These are phyloP conservation scores for Sycophila sp. DNA, from an alignment of 1,140 invertebrate species.

Conservation along the genomic window DNA sequence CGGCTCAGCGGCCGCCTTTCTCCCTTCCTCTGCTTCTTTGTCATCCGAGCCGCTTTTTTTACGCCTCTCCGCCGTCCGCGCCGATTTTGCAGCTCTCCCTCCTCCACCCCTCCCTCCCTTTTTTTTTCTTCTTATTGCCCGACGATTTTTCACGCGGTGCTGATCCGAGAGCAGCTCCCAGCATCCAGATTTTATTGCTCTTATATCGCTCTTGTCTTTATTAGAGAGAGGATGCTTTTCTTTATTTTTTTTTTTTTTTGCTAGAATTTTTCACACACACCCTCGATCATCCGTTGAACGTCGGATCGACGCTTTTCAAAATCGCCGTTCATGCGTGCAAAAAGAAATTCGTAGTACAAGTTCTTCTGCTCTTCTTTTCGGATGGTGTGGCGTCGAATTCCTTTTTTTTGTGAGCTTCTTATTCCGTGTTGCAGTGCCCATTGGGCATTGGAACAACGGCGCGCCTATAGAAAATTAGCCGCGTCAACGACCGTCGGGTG, in stretches of 20 bases:
- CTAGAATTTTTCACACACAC: not conserved
- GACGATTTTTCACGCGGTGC: slow-evolving; percentile 1
- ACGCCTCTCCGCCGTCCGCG: not conserved
- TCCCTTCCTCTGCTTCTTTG: not conserved
- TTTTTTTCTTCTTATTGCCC: not conserved
- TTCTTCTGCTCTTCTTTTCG: too few relatives aligned
- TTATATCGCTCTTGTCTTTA: too few relatives aligned
- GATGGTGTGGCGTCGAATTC: not conserved
- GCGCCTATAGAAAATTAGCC: slow-evolving; percentile 27
- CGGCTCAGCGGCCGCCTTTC: not conserved
- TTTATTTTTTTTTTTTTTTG: not conserved
- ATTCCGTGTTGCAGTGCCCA: not conserved
- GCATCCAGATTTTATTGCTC: too few relatives aligned
- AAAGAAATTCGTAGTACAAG: too few relatives aligned
- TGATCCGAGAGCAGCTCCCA: too few relatives aligned
- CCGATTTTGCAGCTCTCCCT: not conserved
- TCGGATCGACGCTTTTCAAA: too few relatives aligned
- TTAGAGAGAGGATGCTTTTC: too few relatives aligned
- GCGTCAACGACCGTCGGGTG: slow-evolving; percentile 2
- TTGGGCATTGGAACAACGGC: too few relatives aligned
- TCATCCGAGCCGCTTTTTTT: not conserved
- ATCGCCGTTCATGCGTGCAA: too few relatives aligned
- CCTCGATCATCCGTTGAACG: too few relatives aligned
- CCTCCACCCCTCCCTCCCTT: not conserved
- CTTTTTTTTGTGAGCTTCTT: not conserved